Conservation (phyloP, 2,797 vertebrate species). For the Parotocinclus haroldoi region DNA sequence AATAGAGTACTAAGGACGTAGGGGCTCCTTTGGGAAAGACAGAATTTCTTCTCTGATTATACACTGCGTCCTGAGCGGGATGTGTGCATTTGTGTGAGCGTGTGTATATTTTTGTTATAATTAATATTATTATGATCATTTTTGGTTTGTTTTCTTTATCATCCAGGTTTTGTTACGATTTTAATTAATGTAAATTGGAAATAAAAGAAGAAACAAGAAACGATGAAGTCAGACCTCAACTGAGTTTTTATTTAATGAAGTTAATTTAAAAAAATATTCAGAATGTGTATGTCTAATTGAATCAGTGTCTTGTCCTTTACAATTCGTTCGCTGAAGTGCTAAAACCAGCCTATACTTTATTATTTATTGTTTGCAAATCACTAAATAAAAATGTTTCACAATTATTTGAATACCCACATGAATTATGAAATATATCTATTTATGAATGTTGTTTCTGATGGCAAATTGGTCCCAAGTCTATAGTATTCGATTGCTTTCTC, state of each 20-base stretch:
- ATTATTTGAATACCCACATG: too few relatives aligned
- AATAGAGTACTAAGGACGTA: conserved; percentile 50
- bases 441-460: too few relatives aligned
- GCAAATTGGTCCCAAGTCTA: too few relatives aligned
- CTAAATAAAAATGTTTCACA: too few relatives aligned
- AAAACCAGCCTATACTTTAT: too few relatives aligned
- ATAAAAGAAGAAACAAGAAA: conserved; percentile 77
- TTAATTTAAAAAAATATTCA: conserved; percentile 30
- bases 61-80: conserved; percentile 63
- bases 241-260: conserved; percentile 58
- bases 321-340: too few relatives aligned
- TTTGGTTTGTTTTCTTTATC: conserved; percentile 61
- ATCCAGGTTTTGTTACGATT: conserved; percentile 75
- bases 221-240: conserved; percentile 66
- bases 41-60: conserved; percentile 49
- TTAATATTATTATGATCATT: conserved; percentile 75
- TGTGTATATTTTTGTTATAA: conserved; percentile 74
- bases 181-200: conserved; percentile 85
- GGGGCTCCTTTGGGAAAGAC: conserved; percentile 56
- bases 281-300: conserved; percentile 40
- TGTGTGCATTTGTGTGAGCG: conserved; percentile 75
- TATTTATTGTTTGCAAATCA: too few relatives aligned
- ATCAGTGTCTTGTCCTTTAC: too few relatives aligned
- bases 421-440: too few relatives aligned
- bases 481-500: too few relatives aligned